Evolutionary conservation across 2,113 vertebrate genomes (phyloP).

Genomic region (Taxidea taxus): DNA sequence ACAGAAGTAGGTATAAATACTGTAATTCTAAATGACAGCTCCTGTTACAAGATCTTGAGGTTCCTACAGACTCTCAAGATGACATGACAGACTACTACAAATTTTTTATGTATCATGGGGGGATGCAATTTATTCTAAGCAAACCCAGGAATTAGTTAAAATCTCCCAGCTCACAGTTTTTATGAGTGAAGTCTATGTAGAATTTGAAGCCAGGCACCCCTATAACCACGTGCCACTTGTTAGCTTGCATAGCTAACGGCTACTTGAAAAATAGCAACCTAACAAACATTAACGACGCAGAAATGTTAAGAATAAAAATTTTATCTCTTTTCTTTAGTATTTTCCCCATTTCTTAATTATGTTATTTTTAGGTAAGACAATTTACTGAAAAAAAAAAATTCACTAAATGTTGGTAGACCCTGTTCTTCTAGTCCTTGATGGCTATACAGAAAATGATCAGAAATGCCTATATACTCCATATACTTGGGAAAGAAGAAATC

Average conservation of each 20-base stretch:
- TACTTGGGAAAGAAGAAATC: background rate
- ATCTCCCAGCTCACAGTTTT: background rate
- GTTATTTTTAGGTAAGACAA: background rate
- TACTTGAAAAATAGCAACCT: background rate
- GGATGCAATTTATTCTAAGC: background rate
- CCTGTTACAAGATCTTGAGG: background rate
- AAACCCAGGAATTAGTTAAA: constrained; percentile 30
- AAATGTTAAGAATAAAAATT: background rate
- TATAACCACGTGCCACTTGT: background rate
- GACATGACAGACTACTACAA: background rate
- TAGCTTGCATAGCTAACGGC: background rate
- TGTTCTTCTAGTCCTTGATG: background rate
- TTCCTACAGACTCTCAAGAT: background rate
- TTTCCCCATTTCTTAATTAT: background rate
- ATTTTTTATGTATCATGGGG: background rate
- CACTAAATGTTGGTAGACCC: background rate
- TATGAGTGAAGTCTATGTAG: background rate
- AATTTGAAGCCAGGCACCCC: background rate
- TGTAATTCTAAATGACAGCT: background rate
- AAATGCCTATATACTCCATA: background rate
- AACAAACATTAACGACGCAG: background rate
- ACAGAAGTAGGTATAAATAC: background rate
- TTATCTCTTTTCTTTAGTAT: background rate
- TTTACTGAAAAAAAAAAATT: background rate
- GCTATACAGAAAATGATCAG: background rate